Evolutionary conservation across 2,888 invertebrate species (phyloP), one percentile per base, ranked within the genome.

Genomic region (Chymomyza caudatula): DNA sequence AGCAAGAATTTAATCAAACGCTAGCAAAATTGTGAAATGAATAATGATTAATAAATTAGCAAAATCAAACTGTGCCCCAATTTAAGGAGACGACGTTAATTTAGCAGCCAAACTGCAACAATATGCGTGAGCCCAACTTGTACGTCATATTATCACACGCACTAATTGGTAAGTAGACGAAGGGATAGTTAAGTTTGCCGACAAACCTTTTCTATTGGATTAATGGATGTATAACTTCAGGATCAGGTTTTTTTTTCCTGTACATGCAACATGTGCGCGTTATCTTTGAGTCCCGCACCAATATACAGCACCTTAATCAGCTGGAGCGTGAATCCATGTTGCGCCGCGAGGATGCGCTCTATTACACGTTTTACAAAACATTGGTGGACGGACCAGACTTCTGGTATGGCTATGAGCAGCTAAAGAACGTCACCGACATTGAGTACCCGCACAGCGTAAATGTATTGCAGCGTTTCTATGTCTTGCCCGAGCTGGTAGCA

Each of bases 311-410:
- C 87, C 91, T 97, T 56, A 95, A 96, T 0, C 94, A 94, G 52
- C 67, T 89, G 85, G 97, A 97, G 86, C 91, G 97, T 53, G 97
- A 97, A 91, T 94, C 97, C 92, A 93, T 96, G 4, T 93, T 97
- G 61, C 92, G 96, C 1, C 95, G 96, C 1, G 97, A 97, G 91
- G 95, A 96, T 94, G 97, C 96, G 0, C 93, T 97, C 80, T 97
- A 97, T 88, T 97, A 95, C 88, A 96, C 95, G 0, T 97, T 96
- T 89, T 97, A 94, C 90, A 97, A 97, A 87, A 94, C 94, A 0
- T 91, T 97, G 54, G 93, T 94, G 0, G 93, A 94, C 69, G 92
- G 96, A 68, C 91, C 92, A 17, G 89, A 93, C 79, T 90, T 95
- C 89, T 74, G 90, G 82, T 88, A 92, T 0, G 96, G 95, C 0